Conservation (phyloP, 2,113 vertebrate genomes). For the Dendropsophus ebraccatus region DNA sequence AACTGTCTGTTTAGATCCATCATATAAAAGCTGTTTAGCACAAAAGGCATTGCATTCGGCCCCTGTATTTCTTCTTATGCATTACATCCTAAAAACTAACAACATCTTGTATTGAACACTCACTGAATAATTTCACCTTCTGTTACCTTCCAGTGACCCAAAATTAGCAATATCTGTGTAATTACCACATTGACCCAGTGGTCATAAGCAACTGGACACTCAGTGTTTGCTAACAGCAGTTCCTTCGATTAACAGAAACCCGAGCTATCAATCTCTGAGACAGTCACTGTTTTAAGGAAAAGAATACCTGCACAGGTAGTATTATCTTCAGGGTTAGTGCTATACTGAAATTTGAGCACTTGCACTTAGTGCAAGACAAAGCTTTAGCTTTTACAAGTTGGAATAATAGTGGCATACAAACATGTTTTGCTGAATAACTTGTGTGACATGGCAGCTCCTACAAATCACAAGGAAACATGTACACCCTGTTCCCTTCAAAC, state of each 20-base stretch:
- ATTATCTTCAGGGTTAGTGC: background rate
- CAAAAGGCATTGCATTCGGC: too few relatives aligned
- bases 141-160: background rate
- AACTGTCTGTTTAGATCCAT: too few relatives aligned
- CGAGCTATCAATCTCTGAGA: background rate
- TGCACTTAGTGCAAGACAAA: background rate
- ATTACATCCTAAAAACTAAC: background rate
- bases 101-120: background rate
- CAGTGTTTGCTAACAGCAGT: background rate
- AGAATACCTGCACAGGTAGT: background rate
- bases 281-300: background rate
- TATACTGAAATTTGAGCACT: background rate
- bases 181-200: background rate
- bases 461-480: background rate
- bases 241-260: background rate
- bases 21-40: too few relatives aligned
- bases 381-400: background rate
- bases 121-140: background rate
- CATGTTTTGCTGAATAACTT: background rate
- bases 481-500: background rate
- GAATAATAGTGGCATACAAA: background rate
- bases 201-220: background rate
- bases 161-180: background rate
- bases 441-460: background rate
- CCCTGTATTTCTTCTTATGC: too few relatives aligned